A percentile compares a stretch with the other conserved stretches of the same genome.
phyloP scores from a whole-genome alignment of 2,797 vertebrate species.

The Odontamblyopus lacepedii region DNA sequence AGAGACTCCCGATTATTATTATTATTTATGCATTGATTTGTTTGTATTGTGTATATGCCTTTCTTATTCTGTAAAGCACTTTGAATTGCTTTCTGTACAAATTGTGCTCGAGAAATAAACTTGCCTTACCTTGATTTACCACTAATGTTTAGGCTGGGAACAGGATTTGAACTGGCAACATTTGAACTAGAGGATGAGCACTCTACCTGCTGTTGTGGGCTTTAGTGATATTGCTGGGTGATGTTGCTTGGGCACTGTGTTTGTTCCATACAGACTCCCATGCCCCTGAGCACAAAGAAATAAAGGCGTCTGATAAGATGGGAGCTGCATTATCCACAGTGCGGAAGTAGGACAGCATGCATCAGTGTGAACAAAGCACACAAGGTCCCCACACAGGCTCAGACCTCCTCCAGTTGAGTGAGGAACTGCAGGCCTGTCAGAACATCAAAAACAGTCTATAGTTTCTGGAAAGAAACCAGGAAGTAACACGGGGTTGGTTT shows the following conservation, averaged over 20 bases:
- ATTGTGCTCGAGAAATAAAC: too few species aligned
- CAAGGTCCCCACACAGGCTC: not conserved
- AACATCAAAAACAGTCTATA: not conserved
- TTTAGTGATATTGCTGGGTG: not conserved
- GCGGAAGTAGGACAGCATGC: constrained; percentile 5
- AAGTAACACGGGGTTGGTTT: too few species aligned
- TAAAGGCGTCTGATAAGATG: not conserved
- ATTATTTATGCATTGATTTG: too few species aligned
- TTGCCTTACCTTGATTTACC: too few species aligned
- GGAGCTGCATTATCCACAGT: not conserved
- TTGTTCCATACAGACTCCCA: not conserved
- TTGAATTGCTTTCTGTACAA: too few species aligned
- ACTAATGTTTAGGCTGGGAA: too few species aligned
- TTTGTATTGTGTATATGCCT: too few species aligned
- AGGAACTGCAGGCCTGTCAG: not conserved
- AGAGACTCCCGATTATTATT: too few species aligned
- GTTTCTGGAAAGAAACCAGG: not conserved
- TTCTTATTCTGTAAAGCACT: too few species aligned
- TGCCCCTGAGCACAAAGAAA: not conserved
- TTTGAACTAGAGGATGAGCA: too few species aligned
- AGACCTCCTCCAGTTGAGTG: not conserved
- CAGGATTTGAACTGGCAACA: too few species aligned
- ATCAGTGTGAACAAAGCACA: not conserved
- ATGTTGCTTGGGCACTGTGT: not conserved
- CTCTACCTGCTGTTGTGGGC: too few species aligned